A percentile compares a stretch with the other conserved stretches of the same genome.
These are phyloP conservation scores for Agapostemon virescens DNA, from an alignment of 2,888 invertebrate genomes.

Conservation along the genomic window DNA sequence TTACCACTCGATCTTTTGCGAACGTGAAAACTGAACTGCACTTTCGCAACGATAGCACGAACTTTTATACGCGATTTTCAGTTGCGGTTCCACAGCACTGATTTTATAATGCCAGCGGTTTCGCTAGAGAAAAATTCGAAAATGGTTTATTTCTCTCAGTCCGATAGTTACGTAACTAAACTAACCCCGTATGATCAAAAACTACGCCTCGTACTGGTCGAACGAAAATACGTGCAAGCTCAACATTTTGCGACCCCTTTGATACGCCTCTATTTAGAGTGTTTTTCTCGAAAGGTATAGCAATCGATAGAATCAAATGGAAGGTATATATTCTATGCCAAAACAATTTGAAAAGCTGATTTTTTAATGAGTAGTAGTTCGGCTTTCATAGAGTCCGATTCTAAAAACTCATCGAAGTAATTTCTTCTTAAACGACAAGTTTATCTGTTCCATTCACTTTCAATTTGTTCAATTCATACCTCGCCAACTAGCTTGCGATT, in stretches of 20 bases:
- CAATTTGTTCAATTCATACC: no score
- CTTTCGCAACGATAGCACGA: not conserved
- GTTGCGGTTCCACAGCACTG: not conserved
- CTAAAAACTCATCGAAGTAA: not conserved
- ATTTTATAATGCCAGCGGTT: not conserved
- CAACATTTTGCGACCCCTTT: not conserved
- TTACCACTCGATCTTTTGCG: no score
- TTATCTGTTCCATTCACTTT: not conserved
- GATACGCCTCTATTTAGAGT: not conserved
- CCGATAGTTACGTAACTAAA: not conserved
- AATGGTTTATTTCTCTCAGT: not conserved
- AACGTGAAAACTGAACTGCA: not conserved
- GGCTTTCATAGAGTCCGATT: not conserved
- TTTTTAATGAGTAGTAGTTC: no score
- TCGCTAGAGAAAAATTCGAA: not conserved
- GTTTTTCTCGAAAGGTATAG: not conserved
- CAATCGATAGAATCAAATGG: not conserved
- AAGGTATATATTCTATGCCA: not conserved
- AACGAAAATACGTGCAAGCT: not conserved
- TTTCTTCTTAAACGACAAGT: not conserved
- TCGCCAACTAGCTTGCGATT: no score
- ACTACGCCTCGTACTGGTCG: not conserved
- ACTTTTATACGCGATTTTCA: not conserved
- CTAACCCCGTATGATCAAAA: not conserved
- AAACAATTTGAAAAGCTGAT: not conserved